Evolutionary conservation across 2,888 invertebrate genomes (phyloP).

Genomic region (Camponotus fellah): DNA sequence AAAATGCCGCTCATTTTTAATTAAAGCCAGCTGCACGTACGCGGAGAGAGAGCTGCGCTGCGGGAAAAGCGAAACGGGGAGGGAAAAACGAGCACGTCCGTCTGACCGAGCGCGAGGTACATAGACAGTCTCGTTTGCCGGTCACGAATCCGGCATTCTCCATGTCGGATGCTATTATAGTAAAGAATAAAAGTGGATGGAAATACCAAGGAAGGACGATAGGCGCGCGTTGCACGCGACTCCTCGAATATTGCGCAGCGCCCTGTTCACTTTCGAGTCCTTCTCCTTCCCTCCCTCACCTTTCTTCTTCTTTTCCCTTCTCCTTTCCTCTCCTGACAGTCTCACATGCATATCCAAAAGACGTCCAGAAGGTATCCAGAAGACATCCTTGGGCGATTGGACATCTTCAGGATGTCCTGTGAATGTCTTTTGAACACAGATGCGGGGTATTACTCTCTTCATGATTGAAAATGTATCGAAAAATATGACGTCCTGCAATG

Average conservation of each 20-base stretch:
- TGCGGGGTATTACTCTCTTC: not conserved
- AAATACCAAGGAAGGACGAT: conserved; percentile 62
- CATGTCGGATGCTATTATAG: conserved; percentile 58
- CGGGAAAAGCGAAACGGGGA: not conserved
- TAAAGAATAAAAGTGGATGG: conserved; percentile 52
- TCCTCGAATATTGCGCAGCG: conserved; percentile 18
- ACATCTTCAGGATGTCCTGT: no score
- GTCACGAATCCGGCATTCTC: conserved; percentile 60
- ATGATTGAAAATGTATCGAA: conserved; percentile 30
- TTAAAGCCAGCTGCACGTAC: conserved; percentile 55
- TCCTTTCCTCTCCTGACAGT: not conserved
- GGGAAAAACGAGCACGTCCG: conserved; percentile 32
- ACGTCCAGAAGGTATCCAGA: no score
- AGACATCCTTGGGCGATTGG: no score
- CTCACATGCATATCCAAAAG: no score
- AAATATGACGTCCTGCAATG: conserved; percentile 15
- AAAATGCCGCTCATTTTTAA: conserved; percentile 56
- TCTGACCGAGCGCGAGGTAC: conserved; percentile 36
- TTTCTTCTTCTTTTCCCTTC: no score
- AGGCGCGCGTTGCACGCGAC: conserved; percentile 57
- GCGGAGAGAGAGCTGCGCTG: conserved; percentile 4
- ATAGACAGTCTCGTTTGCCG: conserved; percentile 53
- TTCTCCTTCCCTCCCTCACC: not conserved
- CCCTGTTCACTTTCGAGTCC: conserved; percentile 27
- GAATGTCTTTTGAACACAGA: no score